Evolutionary conservation across 2,113 vertebrate species (phyloP).

Genomic region (Podarcis cretensis): DNA sequence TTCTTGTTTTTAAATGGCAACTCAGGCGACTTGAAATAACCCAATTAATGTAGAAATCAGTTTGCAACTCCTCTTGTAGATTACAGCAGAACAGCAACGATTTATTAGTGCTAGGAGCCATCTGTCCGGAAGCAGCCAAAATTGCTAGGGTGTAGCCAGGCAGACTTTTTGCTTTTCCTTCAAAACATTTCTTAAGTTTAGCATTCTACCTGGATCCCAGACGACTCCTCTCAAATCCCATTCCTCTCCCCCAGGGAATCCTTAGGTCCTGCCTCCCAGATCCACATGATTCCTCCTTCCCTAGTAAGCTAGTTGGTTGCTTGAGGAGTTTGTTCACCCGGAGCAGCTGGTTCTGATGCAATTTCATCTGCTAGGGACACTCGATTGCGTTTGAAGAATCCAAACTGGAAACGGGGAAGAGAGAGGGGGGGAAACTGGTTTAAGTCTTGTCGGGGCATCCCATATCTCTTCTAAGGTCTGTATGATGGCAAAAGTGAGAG

Average conservation of each 20-base stretch:
- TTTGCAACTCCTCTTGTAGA: background rate
- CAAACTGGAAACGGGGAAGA: background rate
- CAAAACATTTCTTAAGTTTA: background rate
- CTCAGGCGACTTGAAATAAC: background rate
- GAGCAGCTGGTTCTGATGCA: background rate
- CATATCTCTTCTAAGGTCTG: no score
- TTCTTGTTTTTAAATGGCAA: no score
- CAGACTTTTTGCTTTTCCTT: background rate
- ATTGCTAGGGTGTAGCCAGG: background rate
- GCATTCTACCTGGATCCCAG: background rate
- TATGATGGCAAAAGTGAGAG: no score
- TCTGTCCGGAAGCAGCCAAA: background rate
- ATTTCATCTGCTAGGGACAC: background rate
- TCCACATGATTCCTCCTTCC: background rate
- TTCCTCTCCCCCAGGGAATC: background rate
- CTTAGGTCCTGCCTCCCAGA: background rate
- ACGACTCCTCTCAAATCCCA: background rate
- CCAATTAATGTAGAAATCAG: background rate
- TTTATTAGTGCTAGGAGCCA: background rate
- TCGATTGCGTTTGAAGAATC: conserved; percentile 23
- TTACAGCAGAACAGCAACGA: background rate
- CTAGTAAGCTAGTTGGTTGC: background rate
- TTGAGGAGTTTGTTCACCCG: background rate
- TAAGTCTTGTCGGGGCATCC: no score
- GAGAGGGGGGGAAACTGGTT: background rate